A percentile compares a stretch with the other conserved stretches of the same genome.
Conservation (phyloP, 2,888 invertebrate species). For the Deroplatys truncata region DNA sequence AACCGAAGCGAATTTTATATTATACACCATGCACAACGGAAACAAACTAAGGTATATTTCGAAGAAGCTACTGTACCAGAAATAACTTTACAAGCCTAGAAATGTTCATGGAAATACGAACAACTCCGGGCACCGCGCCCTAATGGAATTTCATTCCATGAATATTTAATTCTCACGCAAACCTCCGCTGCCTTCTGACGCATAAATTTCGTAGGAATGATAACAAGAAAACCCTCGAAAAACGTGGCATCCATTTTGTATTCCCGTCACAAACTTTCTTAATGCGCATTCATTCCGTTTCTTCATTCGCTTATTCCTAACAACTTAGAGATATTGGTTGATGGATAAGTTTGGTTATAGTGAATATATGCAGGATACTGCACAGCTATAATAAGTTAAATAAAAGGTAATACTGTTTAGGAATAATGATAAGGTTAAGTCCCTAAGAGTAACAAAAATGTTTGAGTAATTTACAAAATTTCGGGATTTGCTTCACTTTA, state of each 20-base stretch:
- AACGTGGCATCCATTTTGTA: background rate
- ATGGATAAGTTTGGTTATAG: no score
- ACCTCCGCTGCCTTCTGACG: background rate
- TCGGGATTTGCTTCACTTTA: no score
- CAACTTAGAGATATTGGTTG: no score
- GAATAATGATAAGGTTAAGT: no score
- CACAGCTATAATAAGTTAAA: no score
- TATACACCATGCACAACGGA: background rate
- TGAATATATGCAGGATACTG: no score
- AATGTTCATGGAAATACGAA: background rate
- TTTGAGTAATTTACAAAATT: no score
- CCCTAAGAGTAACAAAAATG: no score
- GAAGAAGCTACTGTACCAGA: background rate
- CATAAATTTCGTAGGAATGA: background rate
- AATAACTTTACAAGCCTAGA: background rate
- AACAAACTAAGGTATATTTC: background rate
- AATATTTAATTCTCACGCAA: background rate
- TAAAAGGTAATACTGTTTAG: no score
- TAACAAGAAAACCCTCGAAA: background rate
- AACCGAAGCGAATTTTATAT: background rate
- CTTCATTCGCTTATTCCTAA: no score
- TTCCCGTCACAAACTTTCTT: background rate
- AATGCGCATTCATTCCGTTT: background rate
- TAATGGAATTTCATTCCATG: background rate
- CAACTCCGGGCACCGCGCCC: background rate